phyloP scores from a whole-genome alignment of 2,888 invertebrate species.

The Doris montereyensis region DNA sequence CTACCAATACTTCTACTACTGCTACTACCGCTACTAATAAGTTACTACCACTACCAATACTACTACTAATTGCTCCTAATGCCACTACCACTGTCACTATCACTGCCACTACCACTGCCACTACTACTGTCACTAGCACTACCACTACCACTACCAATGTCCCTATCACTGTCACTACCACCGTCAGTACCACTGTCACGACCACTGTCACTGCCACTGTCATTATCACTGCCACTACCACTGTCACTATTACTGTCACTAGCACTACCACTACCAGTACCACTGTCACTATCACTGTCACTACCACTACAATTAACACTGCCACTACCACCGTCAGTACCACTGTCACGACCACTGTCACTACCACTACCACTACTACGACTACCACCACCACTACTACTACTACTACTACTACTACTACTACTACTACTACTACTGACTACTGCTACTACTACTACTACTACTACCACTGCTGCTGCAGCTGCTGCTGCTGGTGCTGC shows the following conservation, averaged over 20 bases:
- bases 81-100: too few relatives aligned
- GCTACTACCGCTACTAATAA: too few relatives aligned
- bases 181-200: too few relatives aligned
- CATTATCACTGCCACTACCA: background rate
- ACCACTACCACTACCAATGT: too few relatives aligned
- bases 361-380: background rate
- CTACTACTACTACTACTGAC: background rate
- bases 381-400: background rate
- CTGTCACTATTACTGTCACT: background rate
- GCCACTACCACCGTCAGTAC: background rate
- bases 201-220: too few relatives aligned
- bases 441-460: too few relatives aligned
- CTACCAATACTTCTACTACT: too few relatives aligned
- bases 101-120: too few relatives aligned
- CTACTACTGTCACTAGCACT: too few relatives aligned
- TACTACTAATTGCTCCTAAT: too few relatives aligned
- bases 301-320: background rate
- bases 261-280: background rate
- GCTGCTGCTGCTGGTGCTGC: background rate
- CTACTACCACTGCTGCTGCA: background rate
- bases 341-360: background rate
- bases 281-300: background rate
- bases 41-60: too few relatives aligned
- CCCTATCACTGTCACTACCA: too few relatives aligned
- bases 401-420: background rate